Conservation (phyloP, 2,888 invertebrate genomes). For the Litoditis marina region DNA sequence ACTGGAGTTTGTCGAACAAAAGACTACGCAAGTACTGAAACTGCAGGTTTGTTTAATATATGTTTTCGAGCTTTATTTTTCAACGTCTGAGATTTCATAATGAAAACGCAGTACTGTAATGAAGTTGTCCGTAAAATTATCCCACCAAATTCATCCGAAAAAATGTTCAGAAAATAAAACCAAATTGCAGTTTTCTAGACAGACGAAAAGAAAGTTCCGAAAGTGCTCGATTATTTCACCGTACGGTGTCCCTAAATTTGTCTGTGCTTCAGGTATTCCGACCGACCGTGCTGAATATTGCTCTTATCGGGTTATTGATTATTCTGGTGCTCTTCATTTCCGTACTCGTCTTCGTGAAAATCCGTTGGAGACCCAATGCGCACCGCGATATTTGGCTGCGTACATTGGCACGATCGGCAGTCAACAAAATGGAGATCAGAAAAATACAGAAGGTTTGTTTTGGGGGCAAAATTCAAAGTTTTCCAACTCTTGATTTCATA, state of each 20-base stretch:
- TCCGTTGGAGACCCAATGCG: constrained; percentile 40
- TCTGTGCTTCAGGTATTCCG: constrained; percentile 36
- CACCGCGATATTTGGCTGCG: constrained; percentile 47
- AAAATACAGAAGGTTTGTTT: constrained; percentile 39
- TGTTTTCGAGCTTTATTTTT: no score
- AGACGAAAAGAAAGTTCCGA: background rate
- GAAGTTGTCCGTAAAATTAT: no score
- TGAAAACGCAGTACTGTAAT: no score
- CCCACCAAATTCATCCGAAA: no score
- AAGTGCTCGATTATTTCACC: no score
- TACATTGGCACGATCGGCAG: constrained; percentile 41
- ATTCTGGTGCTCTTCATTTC: constrained; percentile 44
- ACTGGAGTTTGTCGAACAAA: constrained; percentile 26
- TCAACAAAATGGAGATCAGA: constrained; percentile 47
- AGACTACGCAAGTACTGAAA: constrained; percentile 30
- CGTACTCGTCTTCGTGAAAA: constrained; percentile 42
- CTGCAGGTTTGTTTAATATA: constrained; percentile 34
- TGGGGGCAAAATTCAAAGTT: no score
- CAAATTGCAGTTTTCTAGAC: background rate
- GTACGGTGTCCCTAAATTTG: no score
- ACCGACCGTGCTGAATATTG: constrained; percentile 41
- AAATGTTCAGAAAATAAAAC: no score
- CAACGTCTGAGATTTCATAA: no score
- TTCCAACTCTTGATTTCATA: no score
- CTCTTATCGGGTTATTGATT: constrained; percentile 32